phyloP scores from a whole-genome alignment of 2,888 invertebrate genomes.

The Drosophila mulleri region DNA sequence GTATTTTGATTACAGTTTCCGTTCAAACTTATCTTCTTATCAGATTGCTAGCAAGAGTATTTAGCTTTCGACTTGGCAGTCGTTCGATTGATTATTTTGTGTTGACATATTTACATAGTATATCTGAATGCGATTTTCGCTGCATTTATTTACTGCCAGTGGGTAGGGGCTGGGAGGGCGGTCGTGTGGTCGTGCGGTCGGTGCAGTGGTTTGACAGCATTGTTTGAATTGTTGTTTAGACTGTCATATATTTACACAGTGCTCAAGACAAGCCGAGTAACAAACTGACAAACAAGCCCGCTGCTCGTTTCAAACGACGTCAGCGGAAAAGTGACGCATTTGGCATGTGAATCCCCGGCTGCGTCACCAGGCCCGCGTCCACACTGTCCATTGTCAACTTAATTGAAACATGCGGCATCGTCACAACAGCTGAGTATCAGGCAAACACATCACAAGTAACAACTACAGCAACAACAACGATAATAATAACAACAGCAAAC shows the following conservation, averaged over 20 bases:
- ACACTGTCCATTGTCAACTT: conserved; percentile 37
- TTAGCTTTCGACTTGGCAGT: neutral
- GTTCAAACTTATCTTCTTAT: neutral
- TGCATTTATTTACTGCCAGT: conserved; percentile 6
- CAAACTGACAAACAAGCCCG: conserved; percentile 21
- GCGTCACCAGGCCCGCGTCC: conserved; percentile 60
- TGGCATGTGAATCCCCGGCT: conserved; percentile 53
- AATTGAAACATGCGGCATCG: conserved; percentile 52
- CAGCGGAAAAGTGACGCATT: conserved; percentile 62
- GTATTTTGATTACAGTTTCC: neutral
- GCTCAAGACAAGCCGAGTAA: conserved; percentile 27
- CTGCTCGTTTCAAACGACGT: conserved; percentile 27
- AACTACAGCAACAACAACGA: conserved; percentile 1
- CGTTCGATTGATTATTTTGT: conserved; percentile 1
- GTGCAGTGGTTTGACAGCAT: conserved; percentile 27
- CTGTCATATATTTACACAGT: conserved; percentile 43
- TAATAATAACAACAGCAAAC: conserved; percentile 5
- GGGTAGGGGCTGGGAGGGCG: neutral
- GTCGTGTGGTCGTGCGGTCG: neutral
- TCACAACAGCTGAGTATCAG: conserved; percentile 33
- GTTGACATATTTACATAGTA: conserved; percentile 1
- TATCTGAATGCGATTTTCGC: conserved; percentile 14
- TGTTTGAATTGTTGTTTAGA: conserved; percentile 32
- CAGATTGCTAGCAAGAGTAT: neutral
- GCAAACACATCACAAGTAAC: conserved; percentile 9